Conservation (phyloP, 2,113 vertebrate species). For the Blennius ocellaris region DNA sequence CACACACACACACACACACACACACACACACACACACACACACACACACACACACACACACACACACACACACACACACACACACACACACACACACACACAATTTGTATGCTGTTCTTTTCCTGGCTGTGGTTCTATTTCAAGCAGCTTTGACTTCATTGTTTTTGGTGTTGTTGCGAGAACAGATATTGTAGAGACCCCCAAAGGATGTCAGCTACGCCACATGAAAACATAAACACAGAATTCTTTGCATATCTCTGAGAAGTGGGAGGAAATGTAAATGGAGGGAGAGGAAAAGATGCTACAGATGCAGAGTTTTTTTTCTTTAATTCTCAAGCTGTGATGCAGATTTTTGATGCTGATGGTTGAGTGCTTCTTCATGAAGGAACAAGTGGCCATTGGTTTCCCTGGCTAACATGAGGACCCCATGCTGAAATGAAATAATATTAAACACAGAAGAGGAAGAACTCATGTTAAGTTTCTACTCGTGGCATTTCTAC, state of each 20-base stretch:
- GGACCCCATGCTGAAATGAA: neutral
- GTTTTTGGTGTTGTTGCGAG: constrained; percentile 29
- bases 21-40: constrained; percentile 18
- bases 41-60: neutral
- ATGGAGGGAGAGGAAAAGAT: neutral
- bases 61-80: too few relatives aligned
- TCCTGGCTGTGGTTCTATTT: constrained; percentile 36
- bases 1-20: neutral
- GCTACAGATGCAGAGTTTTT: too few relatives aligned
- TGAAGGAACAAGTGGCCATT: neutral
- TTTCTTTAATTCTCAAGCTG: too few relatives aligned
- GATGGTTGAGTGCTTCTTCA: neutral
- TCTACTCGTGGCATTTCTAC: neutral
- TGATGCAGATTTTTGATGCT: neutral
- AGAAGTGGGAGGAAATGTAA: neutral
- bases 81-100: too few relatives aligned
- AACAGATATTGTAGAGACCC: constrained; percentile 26
- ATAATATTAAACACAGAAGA: neutral
- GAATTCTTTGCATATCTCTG: constrained; percentile 15
- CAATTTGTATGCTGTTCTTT: constrained; percentile 32
- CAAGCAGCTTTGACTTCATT: constrained; percentile 16
- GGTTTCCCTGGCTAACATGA: neutral
- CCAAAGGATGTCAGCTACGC: constrained; percentile 11
- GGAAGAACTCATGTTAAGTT: neutral
- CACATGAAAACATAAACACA: constrained; percentile 36